These are phyloP conservation scores for Galagoides demidoff DNA, from an alignment of 2,797 vertebrate species.

Conservation along the genomic window DNA sequence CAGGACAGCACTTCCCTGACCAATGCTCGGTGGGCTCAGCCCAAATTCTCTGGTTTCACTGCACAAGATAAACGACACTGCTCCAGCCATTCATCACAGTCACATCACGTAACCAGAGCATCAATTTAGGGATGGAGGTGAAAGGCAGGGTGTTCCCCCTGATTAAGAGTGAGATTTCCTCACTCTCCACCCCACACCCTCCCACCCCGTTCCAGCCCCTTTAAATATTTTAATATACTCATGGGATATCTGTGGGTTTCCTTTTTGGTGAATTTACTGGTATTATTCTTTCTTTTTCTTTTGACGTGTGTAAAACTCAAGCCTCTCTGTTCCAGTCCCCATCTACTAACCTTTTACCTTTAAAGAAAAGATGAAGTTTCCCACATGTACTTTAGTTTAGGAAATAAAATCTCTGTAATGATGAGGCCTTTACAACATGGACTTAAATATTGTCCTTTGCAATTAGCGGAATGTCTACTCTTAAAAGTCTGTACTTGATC, in stretches of 20 bases:
- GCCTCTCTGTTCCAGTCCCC: background rate
- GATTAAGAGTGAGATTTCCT: background rate
- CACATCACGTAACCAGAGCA: background rate
- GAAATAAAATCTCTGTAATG: background rate
- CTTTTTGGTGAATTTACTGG: background rate
- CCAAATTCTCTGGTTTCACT: constrained; percentile 65
- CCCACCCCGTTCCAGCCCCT: background rate
- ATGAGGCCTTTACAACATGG: background rate
- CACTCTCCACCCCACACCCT: background rate
- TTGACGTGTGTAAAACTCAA: background rate
- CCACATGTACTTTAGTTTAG: background rate
- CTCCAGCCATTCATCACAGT: background rate
- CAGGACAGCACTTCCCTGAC: background rate
- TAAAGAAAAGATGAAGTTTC: background rate
- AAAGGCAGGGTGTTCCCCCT: constrained; percentile 42
- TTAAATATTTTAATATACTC: background rate
- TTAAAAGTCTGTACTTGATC: constrained; percentile 22
- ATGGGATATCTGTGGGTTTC: background rate
- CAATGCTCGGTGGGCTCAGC: constrained; percentile 32
- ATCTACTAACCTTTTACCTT: background rate
- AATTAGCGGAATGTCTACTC: background rate
- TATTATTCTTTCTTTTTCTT: background rate
- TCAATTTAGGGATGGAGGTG: background rate
- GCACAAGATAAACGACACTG: constrained; percentile 43
- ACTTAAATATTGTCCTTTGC: background rate